These are phyloP conservation scores for Crocuta crocuta DNA, from an alignment of 2,113 vertebrate species.

Conservation along the genomic window DNA sequence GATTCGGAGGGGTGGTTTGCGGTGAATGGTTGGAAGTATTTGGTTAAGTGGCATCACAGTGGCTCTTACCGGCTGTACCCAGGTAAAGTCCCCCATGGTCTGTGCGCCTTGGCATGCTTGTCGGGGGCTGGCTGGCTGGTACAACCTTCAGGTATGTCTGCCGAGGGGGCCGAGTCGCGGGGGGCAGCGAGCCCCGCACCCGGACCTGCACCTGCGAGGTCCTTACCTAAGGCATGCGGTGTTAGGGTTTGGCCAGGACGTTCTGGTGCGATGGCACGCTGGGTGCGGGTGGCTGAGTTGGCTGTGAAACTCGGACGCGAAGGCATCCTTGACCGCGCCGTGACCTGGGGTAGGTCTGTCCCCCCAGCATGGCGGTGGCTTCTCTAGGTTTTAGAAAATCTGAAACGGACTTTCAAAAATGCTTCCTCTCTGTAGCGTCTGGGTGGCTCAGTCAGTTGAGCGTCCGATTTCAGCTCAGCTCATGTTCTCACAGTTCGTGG, in stretches of 20 bases:
- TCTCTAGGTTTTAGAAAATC: not conserved
- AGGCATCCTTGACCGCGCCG: no score
- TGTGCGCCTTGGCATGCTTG: not conserved
- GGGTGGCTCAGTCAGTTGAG: no score
- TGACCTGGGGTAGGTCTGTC: no score
- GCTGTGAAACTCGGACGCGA: rapidly evolving
- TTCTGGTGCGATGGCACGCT: not conserved
- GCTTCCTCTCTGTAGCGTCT: no score
- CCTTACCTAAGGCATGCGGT: rapidly evolving
- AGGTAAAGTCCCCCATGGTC: constrained; percentile 88
- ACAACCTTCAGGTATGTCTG: constrained; percentile 53
- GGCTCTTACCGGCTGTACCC: constrained; percentile 96
- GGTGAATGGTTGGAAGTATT: constrained; percentile 91
- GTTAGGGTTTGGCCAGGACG: not conserved
- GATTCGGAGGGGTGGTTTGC: constrained; percentile 94
- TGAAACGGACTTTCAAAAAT: not conserved
- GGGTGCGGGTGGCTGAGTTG: rapidly evolving
- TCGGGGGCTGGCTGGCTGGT: not conserved
- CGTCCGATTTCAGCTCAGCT: no score
- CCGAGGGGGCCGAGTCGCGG: not conserved
- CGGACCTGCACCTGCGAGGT: not conserved
- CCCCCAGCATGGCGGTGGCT: rapidly evolving
- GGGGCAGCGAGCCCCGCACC: rapidly evolving
- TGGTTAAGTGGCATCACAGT: constrained; percentile 94
- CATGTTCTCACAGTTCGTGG: no score